Evolutionary conservation across 2,113 vertebrate species (phyloP).

Genomic region (Xenopus laevis): DNA sequence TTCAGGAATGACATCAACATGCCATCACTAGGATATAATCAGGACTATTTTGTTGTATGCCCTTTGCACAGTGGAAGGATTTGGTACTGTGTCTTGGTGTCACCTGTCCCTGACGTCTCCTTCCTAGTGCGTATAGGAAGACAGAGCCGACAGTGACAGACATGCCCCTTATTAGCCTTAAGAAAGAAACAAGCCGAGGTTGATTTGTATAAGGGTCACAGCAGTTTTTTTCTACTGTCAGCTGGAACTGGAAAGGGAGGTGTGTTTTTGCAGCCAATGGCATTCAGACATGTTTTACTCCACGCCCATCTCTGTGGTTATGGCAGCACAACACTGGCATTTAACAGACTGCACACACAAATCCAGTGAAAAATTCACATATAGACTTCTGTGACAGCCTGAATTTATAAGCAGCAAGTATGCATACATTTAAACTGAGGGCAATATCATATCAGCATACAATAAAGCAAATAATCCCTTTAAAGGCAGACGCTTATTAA

Average conservation of each 20-base stretch:
- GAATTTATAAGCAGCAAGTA: neutral
- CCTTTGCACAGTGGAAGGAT: conserved; percentile 22
- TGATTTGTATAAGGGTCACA: conserved; percentile 1
- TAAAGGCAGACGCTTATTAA: too few species aligned
- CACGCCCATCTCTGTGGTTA: conserved; percentile 2
- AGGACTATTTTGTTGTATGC: conserved; percentile 13
- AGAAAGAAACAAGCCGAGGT: neutral
- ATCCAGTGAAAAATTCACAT: neutral
- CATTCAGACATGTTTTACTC: neutral
- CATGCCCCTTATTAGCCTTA: conserved; percentile 18
- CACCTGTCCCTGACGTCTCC: neutral
- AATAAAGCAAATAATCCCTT: too few species aligned
- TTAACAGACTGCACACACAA: neutral
- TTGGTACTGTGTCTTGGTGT: neutral
- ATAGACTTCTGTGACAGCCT: too few species aligned
- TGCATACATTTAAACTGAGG: neutral
- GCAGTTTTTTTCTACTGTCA: conserved; percentile 23
- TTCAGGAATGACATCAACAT: neutral
- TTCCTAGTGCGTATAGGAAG: conserved; percentile 6
- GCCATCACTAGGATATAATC: neutral
- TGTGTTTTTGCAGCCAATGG: conserved; percentile 30
- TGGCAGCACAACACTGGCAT: neutral
- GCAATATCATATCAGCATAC: neutral
- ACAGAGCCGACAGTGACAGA: conserved; percentile 3
- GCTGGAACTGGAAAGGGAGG: conserved; percentile 23